Conservation (phyloP, 2,888 invertebrate species). For the Mechanitis mazaeus region DNA sequence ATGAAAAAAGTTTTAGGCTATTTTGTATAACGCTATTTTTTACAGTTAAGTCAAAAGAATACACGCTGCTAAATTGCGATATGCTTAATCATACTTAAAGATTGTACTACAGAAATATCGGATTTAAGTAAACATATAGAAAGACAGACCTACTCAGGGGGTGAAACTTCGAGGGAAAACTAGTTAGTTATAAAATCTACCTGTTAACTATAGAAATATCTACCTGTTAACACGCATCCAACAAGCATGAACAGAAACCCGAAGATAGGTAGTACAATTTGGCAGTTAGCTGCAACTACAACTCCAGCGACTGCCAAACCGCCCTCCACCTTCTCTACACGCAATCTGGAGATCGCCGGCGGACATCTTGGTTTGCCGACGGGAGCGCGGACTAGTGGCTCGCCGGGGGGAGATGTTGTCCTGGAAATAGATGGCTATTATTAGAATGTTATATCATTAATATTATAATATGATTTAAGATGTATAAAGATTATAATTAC, state of each 20-base stretch:
- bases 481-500: no score
- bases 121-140: no score
- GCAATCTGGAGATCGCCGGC: conserved; percentile 80
- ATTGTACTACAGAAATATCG: no score
- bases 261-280: conserved; percentile 85
- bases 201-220: conserved; percentile 1
- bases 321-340: conserved; percentile 86
- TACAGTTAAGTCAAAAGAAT: no score
- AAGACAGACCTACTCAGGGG: no score
- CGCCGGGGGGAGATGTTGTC: conserved; percentile 74
- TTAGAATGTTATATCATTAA: background rate
- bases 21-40: no score
- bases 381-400: conserved; percentile 77
- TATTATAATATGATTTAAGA: no score
- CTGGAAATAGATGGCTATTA: conserved; percentile 39
- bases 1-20: no score
- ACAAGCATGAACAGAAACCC: conserved; percentile 85
- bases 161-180: no score
- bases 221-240: conserved; percentile 85
- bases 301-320: conserved; percentile 86
- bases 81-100: no score
- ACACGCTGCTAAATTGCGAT: no score
- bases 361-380: conserved; percentile 77
- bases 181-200: no score
- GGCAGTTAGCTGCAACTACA: conserved; percentile 86